Conservation (phyloP, 2,113 vertebrate species). For the Vombatus ursinus region DNA sequence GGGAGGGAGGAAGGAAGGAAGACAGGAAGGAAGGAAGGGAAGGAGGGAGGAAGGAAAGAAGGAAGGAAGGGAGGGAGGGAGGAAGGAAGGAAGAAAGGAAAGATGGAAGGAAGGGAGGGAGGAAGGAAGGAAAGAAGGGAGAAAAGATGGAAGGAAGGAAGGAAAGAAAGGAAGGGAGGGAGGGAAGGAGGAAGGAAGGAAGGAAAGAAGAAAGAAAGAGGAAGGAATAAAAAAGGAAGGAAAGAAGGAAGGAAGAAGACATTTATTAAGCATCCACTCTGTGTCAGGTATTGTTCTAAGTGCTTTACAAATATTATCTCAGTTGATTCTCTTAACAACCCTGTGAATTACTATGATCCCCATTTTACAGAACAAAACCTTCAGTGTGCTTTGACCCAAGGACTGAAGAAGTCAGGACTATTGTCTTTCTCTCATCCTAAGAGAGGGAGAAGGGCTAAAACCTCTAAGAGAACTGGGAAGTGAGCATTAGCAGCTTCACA, state of each 20-base stretch:
- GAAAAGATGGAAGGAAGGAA: no score
- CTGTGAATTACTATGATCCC: not conserved
- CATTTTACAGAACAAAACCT: not conserved
- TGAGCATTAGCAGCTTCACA: not conserved
- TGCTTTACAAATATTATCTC: not conserved
- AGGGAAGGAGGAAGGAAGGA: no score
- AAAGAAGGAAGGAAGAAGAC: not conserved
- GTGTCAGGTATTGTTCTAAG: not conserved
- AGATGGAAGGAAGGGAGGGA: no score
- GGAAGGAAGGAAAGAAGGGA: no score
- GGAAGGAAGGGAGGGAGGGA: no score
- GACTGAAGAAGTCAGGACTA: not conserved
- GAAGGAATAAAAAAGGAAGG: no score
- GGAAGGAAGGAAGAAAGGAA: no score
- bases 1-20: no score
- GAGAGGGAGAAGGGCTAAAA: not conserved
- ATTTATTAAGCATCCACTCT: not conserved
- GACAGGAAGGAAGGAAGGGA: no score
- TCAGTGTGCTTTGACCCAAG: not conserved
- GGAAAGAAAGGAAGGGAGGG: no score
- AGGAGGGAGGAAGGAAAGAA: no score
- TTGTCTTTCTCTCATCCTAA: not conserved
- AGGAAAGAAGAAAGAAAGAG: no score
- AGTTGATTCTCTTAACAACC: not conserved
- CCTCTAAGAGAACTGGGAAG: not conserved